Evolutionary conservation across 2,888 invertebrate species (phyloP), one percentile per base, ranked within the genome.

Genomic region (Eustalomyia histrio): DNA sequence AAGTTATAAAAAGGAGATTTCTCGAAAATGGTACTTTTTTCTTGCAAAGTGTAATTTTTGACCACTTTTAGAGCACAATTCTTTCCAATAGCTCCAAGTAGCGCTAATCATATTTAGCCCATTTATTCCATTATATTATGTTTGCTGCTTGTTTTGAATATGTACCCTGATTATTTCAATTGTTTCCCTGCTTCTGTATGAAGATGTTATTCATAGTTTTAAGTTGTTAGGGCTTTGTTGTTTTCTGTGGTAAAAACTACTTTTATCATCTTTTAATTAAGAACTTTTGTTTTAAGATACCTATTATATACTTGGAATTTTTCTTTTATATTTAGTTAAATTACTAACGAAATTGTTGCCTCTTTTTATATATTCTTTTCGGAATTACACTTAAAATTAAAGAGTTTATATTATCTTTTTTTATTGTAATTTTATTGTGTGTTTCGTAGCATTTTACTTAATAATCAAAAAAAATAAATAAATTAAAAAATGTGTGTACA

Each of bases 291-390:
- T 39, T 47, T 43, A 14, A 43, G 12, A 1, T 43, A 43, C 84
- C 87, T 87, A 89, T 86, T 88, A 87, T 88, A 88, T 88, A 89
- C 89, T 88, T 88, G 88, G 86, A 87, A 89, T 88, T 89, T 88
- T 87, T 86, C 85, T 87, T 88, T 86, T 86, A 87, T 83, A 84
- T 84, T 79, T 76, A 79, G 68, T 71, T 76, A 69, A 7, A 76
- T 67, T 47, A 17, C 16, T 43, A 16, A 17, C 16, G 35, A 14
- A 29, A 67, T 55, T 16, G 3, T 76, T 60, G 21, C 58, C 64
- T 43, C 53, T 29, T 57, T 2, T 35, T 55, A 39, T 55, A 10
- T 12, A 14, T 57, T 33, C 33, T 86, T 82, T 83, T 47, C 4
- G 39, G n/a, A 47, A 47, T 47, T 86, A 86, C 87, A 85, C 84